phyloP scores from a whole-genome alignment of 2,888 invertebrate species.

The Griposia aprilina region DNA sequence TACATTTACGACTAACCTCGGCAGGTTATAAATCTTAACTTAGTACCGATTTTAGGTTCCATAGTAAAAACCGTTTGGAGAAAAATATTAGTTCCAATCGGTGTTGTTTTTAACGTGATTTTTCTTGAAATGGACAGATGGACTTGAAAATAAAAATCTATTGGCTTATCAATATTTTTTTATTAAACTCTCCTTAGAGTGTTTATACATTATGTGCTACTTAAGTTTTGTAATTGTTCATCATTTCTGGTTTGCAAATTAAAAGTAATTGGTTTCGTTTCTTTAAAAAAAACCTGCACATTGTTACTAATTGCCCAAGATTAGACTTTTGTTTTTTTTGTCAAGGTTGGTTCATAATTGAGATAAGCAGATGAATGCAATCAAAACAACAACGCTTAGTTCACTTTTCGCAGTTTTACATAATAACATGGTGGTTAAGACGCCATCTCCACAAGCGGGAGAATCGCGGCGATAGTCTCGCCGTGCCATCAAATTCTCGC shows the following conservation, averaged over 20 bases:
- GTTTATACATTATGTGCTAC: not conserved
- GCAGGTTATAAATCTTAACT: constrained; percentile 72
- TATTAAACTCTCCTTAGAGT: no score
- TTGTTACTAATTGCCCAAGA: not conserved
- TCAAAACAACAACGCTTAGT: not conserved
- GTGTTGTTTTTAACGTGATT: constrained; percentile 32
- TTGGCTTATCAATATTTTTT: no score
- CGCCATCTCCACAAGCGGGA: no score
- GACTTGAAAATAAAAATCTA: not conserved
- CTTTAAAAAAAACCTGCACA: not conserved
- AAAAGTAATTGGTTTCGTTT: not conserved
- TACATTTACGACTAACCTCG: constrained; percentile 71
- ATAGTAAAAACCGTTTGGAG: constrained; percentile 59
- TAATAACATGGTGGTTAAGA: not conserved
- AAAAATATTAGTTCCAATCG: constrained; percentile 57
- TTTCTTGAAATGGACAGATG: constrained; percentile 7
- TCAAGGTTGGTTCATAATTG: not conserved
- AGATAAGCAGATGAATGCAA: not conserved
- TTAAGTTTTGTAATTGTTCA: not conserved
- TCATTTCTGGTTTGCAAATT: not conserved
- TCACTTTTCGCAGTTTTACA: not conserved
- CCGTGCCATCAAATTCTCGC: no score
- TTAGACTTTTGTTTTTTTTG: not conserved
- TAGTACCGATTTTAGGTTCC: constrained; percentile 66
- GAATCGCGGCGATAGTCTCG: no score